A percentile compares a stretch with the other conserved stretches of the same genome.
These are phyloP conservation scores for Drosophila tripunctata DNA, from an alignment of 2,888 invertebrate species.

Conservation along the genomic window DNA sequence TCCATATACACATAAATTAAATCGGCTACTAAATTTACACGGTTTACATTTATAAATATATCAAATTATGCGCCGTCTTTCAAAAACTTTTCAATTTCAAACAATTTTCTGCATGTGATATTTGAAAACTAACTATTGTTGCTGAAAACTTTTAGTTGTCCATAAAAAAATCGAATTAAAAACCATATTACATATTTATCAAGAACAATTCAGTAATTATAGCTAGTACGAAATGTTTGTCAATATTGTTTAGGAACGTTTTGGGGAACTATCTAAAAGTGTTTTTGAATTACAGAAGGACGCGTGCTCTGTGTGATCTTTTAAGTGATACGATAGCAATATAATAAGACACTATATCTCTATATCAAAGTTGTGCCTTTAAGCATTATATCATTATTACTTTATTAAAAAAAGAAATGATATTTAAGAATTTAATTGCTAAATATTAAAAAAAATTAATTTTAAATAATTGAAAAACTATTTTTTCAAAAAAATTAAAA, in stretches of 20 bases:
- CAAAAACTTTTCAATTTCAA: background rate
- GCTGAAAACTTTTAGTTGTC: background rate
- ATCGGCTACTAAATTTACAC: no score
- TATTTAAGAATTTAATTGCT: no score
- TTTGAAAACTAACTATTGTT: slow-evolving; percentile 4
- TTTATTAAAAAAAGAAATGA: no score
- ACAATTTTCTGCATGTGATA: background rate
- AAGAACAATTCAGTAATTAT: background rate
- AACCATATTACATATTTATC: background rate
- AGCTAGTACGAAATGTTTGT: background rate
- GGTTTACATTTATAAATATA: no score
- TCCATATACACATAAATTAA: no score
- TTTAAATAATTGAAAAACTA: no score
- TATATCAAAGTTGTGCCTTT: background rate
- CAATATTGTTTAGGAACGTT: background rate
- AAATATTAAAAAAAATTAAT: no score
- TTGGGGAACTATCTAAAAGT: background rate
- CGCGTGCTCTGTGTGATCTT: background rate
- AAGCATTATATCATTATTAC: no score
- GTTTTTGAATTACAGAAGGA: background rate
- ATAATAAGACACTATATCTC: background rate
- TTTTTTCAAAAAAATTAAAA: no score
- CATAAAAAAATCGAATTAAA: background rate
- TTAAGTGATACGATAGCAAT: background rate
- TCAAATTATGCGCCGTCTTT: background rate